Base-by-base conservation (phyloP, 2,797 vertebrate species). In the Acrocephalus scirpaceus region DNA sequence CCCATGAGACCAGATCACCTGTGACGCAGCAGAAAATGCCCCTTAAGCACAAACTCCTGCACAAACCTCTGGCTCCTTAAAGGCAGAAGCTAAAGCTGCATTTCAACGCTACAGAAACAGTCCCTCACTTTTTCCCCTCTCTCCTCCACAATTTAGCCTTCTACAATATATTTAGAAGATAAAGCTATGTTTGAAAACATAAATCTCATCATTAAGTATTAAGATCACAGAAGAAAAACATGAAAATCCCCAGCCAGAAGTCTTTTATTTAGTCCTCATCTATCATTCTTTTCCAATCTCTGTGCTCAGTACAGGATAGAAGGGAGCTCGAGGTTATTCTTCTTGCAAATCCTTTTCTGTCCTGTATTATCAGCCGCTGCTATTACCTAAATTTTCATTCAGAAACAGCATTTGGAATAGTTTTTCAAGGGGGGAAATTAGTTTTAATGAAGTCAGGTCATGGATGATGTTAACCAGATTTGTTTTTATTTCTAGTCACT, bases 401-500 rank as follows among this genome's bases (percentile, higher is more conserved):
- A 81, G 79, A 94, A 95, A 81, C 32, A 32, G 30, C n/a, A 71
- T 48, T 47, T 82, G 74, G 61, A 87, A 29, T 13, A 44, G 27
- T 38, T 86, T 92, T 96, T 86, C 58, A 81, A 86, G 34, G 53
- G 53, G 27, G 29, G 17, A 88, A 86, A 93, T 73, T 56, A 32
- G 84, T 93, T 87, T 95, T 90, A 84, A 87, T 89, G 81, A 95
- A 90, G 57, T 93, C 54, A 62, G 74, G 34, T 93, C 6, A 11
- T 32, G 50, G 64, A 80, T 83, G 54, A 92, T 65, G 73, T 73
- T 92, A 91, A 91, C 48, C 74, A 93, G 91, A 92, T 95, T 82
- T 91, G 78, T 9, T 95, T 92, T 96, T 54, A 77, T 69, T 88
- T 75, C 86, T 45, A 90, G 77, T 84, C 61, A 60, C 65, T 96